phyloP scores from a whole-genome alignment of 2,888 invertebrate species.

The Eulithis prunata region DNA sequence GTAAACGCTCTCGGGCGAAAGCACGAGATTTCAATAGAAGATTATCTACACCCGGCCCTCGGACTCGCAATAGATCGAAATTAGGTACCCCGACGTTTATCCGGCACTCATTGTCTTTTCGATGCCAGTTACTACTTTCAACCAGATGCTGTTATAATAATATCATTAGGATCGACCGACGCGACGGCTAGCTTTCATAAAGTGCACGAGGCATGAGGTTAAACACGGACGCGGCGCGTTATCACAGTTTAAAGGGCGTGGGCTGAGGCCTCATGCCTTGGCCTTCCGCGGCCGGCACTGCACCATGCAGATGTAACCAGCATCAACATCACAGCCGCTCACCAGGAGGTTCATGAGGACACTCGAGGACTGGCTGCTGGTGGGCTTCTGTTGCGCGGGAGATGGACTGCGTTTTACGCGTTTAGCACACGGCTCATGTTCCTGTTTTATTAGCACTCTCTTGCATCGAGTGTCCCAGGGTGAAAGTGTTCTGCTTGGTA shows the following conservation, averaged over 20 bases:
- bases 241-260: constrained; percentile 74
- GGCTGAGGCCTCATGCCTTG: constrained; percentile 67
- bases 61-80: constrained; percentile 52
- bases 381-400: constrained; percentile 54
- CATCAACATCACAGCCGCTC: constrained; percentile 97
- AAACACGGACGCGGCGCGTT: constrained; percentile 79
- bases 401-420: constrained; percentile 74
- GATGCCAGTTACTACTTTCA: constrained; percentile 45
- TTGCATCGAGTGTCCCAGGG: constrained; percentile 74
- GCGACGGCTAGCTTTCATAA: constrained; percentile 61
- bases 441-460: constrained; percentile 67
- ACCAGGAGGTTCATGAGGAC: constrained; percentile 97
- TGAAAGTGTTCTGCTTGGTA: constrained; percentile 69
- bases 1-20: constrained; percentile 57
- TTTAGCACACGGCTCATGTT: constrained; percentile 72
- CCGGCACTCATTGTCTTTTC: constrained; percentile 55
- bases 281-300: constrained; percentile 85
- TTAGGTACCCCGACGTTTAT: constrained; percentile 55
- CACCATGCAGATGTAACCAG: constrained; percentile 95
- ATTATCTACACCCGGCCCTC: constrained; percentile 59
- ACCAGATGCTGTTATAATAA: constrained; percentile 57
- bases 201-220: constrained; percentile 60
- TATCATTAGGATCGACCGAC: constrained; percentile 67
- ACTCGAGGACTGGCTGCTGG: constrained; percentile 86
- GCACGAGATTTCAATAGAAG: constrained; percentile 66